Conservation (phyloP, 2,113 vertebrate genomes). For the Sinosuthora webbiana region DNA sequence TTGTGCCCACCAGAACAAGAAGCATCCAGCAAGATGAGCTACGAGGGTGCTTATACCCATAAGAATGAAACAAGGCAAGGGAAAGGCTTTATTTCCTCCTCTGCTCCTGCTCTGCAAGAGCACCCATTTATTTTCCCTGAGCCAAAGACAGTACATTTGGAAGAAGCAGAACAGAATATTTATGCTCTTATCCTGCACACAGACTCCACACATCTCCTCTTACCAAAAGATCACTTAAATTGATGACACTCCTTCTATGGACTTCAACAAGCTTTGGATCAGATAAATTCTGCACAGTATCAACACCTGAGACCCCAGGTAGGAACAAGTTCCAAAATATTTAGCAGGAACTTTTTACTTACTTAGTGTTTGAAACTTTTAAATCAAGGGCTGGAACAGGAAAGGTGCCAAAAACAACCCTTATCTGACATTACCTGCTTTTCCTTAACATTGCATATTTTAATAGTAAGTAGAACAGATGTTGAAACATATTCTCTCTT, state of each 20-base stretch:
- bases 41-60: background rate
- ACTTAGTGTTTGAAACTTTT: background rate
- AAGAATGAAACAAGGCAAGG: conserved; percentile 9
- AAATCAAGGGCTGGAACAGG: background rate
- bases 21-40: background rate
- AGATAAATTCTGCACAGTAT: background rate
- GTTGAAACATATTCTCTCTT: conserved; percentile 14
- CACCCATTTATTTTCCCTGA: background rate
- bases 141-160: background rate
- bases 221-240: background rate
- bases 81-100: background rate
- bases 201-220: background rate
- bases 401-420: background rate
- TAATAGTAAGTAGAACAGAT: conserved; percentile 2
- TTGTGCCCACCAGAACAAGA: background rate
- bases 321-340: background rate
- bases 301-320: background rate
- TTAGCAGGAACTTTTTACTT: background rate
- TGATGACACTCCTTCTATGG: background rate
- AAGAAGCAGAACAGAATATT: background rate
- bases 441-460: background rate
- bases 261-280: background rate
- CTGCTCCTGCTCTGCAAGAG: background rate
- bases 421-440: conserved; percentile 27
- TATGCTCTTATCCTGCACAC: background rate